phyloP scores from a whole-genome alignment of 2,113 vertebrate species.

The Carlito syrichta region DNA sequence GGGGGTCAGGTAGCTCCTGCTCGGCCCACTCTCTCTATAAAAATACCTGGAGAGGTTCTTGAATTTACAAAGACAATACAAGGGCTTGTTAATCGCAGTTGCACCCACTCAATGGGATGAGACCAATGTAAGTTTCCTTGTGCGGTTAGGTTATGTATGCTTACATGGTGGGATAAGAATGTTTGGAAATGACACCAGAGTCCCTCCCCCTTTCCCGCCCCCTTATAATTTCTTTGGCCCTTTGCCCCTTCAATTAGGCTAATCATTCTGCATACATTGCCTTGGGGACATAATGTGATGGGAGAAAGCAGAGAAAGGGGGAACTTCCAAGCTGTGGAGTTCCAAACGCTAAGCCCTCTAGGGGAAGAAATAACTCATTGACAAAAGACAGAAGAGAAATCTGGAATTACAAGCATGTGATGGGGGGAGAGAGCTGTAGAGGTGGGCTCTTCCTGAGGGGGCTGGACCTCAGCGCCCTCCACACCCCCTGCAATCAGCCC shows the following conservation, averaged over 20 bases:
- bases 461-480: too few relatives aligned
- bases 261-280: slow-evolving; percentile 10
- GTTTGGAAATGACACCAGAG: slow-evolving; percentile 47
- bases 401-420: neutral
- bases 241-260: slow-evolving; percentile 51
- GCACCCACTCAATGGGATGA: slow-evolving; percentile 37
- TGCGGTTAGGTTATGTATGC: slow-evolving; percentile 25
- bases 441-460: neutral
- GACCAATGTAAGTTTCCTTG: neutral
- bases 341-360: neutral
- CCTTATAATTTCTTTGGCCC: slow-evolving; percentile 32
- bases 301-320: slow-evolving; percentile 8
- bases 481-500: too few relatives aligned
- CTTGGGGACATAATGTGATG: neutral
- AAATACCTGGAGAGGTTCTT: slow-evolving; percentile 61
- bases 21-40: slow-evolving; percentile 56
- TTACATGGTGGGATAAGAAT: slow-evolving; percentile 52
- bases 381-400: neutral
- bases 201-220: neutral
- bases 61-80: slow-evolving; percentile 47
- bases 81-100: slow-evolving; percentile 37
- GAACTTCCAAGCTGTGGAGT: neutral
- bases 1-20: slow-evolving; percentile 27
- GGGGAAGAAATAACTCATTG: neutral
- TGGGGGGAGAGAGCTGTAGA: too few relatives aligned